phyloP scores from a whole-genome alignment of 2,113 vertebrate genomes.

The Tautogolabrus adspersus region DNA sequence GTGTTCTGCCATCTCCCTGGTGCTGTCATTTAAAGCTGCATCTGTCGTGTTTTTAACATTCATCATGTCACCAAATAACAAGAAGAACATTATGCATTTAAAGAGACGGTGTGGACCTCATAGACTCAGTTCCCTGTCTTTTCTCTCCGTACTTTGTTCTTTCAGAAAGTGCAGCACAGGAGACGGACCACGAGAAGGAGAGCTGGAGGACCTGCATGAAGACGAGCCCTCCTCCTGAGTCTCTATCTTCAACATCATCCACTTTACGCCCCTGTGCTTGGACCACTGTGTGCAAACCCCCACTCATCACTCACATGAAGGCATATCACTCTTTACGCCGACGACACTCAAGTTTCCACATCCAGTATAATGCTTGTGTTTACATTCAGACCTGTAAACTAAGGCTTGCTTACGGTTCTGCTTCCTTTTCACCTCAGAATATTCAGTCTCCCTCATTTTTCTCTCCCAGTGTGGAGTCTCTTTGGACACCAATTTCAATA shows the following conservation, averaged over 20 bases:
- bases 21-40: conserved; percentile 39
- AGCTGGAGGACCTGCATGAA: conserved; percentile 85
- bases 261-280: conserved; percentile 11
- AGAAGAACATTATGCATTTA: not conserved
- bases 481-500: not conserved
- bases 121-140: not conserved
- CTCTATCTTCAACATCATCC: conserved; percentile 4
- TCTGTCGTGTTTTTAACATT: conserved; percentile 16
- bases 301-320: conserved; percentile 1
- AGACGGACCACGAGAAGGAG: conserved; percentile 81
- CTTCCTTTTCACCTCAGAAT: conserved; percentile 11
- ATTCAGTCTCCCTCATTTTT: not conserved
- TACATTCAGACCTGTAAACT: not conserved
- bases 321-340: not conserved
- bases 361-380: not conserved
- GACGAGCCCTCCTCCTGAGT: conserved; percentile 83
- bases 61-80: not conserved
- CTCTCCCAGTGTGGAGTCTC: not conserved
- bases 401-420: not conserved
- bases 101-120: not conserved
- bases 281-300: not conserved
- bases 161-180: conserved; percentile 84
- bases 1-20: conserved; percentile 24
- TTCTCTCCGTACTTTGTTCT: not conserved
- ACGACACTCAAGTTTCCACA: not conserved